Percentiles rank a stretch among this genome's conserved stretches.
These are phyloP conservation scores for Notiomystis cincta DNA, from an alignment of 2,113 vertebrate genomes.

Conservation along the genomic window DNA sequence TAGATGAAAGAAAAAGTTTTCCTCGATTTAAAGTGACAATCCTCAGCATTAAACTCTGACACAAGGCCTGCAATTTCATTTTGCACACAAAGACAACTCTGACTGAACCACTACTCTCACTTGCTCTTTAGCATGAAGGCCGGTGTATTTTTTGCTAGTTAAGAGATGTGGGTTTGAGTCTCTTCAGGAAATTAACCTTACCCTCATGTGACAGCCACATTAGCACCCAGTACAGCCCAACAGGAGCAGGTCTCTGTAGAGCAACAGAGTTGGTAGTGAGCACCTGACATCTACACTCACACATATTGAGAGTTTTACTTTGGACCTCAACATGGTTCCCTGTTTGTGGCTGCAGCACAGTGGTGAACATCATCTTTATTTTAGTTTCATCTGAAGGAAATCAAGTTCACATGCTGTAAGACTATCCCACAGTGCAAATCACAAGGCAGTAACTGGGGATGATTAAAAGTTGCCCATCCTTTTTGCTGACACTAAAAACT, in stretches of 20 bases:
- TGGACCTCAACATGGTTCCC: fast-evolving
- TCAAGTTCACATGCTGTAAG: background rate
- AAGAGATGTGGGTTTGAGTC: background rate
- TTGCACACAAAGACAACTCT: background rate
- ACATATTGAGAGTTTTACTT: background rate
- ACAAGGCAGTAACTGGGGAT: background rate
- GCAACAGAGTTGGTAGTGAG: background rate
- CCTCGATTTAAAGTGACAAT: background rate
- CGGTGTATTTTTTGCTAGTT: background rate
- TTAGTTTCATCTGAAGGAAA: background rate
- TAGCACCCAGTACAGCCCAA: background rate
- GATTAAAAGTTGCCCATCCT: background rate
- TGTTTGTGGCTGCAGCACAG: background rate
- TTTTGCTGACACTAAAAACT: background rate
- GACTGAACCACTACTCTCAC: background rate
- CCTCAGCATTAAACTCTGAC: background rate
- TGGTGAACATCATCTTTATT: background rate
- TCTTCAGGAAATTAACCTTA: background rate
- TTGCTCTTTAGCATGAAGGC: background rate
- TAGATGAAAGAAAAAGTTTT: background rate
- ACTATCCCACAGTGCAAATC: background rate
- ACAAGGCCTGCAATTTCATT: background rate
- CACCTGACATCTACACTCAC: background rate
- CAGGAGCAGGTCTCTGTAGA: background rate
- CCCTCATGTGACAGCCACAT: background rate